A percentile compares a stretch with the other conserved stretches of the same genome.
Evolutionary conservation across 2,797 vertebrate genomes (phyloP).

Genomic region (Telmatherina bonti): DNA sequence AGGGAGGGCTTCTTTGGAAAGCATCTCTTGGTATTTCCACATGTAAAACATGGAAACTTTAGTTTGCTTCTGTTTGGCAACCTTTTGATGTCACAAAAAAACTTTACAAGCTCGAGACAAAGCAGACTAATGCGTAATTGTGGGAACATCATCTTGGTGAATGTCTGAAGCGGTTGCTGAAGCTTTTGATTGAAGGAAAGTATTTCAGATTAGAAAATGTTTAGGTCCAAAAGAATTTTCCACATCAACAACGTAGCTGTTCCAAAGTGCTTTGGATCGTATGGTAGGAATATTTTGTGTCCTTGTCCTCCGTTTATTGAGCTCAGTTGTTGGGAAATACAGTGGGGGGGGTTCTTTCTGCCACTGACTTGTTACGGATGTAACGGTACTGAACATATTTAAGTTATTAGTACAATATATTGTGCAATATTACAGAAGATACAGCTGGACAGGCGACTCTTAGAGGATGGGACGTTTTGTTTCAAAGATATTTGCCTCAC

Average conservation of each 20-base stretch:
- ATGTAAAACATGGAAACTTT: constrained; percentile 19
- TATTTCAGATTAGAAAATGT: constrained; percentile 42
- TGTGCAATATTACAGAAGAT: constrained; percentile 80
- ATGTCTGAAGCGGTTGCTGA: constrained; percentile 29
- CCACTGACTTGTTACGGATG: constrained; percentile 30
- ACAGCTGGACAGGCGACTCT: constrained; percentile 42
- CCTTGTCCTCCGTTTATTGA: constrained; percentile 27
- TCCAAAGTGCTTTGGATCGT: constrained; percentile 44
- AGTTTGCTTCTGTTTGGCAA: background rate
- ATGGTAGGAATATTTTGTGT: constrained; percentile 35
- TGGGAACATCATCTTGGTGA: constrained; percentile 6
- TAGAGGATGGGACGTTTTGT: constrained; percentile 34
- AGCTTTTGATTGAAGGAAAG: constrained; percentile 27
- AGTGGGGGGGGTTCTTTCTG: constrained; percentile 50
- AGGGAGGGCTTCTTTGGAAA: constrained; percentile 11
- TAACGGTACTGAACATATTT: constrained; percentile 41
- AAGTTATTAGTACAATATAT: constrained; percentile 46
- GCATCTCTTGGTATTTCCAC: constrained; percentile 9
- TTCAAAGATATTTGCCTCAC: constrained; percentile 50
- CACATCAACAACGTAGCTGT: constrained; percentile 17
- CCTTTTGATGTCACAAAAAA: constrained; percentile 17
- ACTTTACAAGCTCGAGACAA: constrained; percentile 14
- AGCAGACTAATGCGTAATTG: constrained; percentile 20
- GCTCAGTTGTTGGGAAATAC: constrained; percentile 42
- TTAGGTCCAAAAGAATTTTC: constrained; percentile 33